Conservation (phyloP, 2,888 invertebrate genomes). For the Nomada ferruginata region DNA sequence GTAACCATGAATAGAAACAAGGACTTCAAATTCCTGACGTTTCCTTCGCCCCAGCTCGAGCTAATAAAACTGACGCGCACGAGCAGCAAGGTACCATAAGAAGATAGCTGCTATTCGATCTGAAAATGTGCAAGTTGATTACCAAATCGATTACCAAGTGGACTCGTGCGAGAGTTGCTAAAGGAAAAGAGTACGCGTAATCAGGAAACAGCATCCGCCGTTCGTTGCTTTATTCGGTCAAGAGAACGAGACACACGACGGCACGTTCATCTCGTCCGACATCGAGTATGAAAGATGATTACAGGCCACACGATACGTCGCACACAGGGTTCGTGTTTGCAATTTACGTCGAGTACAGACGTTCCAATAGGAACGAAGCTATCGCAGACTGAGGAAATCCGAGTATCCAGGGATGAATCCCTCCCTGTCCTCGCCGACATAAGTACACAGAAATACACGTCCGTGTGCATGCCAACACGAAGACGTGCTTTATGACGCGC, state of each 20-base stretch:
- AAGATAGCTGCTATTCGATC: background rate
- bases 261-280: constrained; percentile 63
- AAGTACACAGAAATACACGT: background rate
- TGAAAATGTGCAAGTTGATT: constrained; percentile 23
- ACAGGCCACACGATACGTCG: background rate
- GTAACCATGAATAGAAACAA: constrained; percentile 9
- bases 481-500: constrained; percentile 26
- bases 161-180: background rate
- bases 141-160: constrained; percentile 10
- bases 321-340: constrained; percentile 12
- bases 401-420: background rate
- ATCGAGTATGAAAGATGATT: constrained; percentile 67
- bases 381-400: constrained; percentile 19
- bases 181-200: constrained; percentile 44
- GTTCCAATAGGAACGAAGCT: constrained; percentile 47
- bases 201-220: constrained; percentile 64
- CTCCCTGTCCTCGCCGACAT: background rate
- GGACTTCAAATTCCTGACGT: constrained; percentile 18
- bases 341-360: constrained; percentile 49
- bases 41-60: constrained; percentile 34
- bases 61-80: constrained; percentile 36
- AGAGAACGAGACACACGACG: constrained; percentile 43
- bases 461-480: background rate
- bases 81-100: background rate
- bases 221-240: constrained; percentile 53